These are phyloP conservation scores for Cichladusa arquata DNA, from an alignment of 2,113 vertebrate genomes.

Conservation along the genomic window DNA sequence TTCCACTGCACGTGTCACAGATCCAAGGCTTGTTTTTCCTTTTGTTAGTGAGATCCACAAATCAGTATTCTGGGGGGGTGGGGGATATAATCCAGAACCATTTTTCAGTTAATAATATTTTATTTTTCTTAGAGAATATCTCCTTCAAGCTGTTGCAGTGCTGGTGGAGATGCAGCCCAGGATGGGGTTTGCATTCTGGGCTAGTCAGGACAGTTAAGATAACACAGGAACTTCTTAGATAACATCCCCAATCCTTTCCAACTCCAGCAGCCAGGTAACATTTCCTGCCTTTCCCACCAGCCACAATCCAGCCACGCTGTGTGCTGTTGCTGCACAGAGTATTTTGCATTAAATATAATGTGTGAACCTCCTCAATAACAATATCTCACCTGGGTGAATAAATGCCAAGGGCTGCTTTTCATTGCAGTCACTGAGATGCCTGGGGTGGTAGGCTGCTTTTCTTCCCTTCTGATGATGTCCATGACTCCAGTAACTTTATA, in stretches of 20 bases:
- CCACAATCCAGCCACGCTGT: background rate
- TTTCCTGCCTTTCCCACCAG: background rate
- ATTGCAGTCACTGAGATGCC: background rate
- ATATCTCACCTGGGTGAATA: background rate
- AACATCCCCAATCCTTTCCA: background rate
- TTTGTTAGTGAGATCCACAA: background rate
- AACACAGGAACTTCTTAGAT: background rate
- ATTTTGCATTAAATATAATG: background rate
- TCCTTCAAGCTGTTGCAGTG: background rate
- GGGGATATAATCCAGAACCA: background rate
- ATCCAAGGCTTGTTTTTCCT: background rate
- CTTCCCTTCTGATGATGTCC: background rate
- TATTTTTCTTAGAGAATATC: background rate
- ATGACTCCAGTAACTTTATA: background rate
- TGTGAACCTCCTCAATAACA: background rate
- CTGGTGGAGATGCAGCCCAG: background rate
- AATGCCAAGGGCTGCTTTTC: background rate
- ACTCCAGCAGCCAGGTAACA: background rate
- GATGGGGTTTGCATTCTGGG: background rate
- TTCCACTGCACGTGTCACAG: background rate
- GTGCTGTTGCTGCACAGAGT: background rate
- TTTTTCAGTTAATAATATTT: background rate
- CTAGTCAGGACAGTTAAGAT: background rate
- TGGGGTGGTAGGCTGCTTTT: background rate
- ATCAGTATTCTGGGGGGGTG: fast-evolving